Base-by-base conservation (phyloP, 2,113 vertebrate genomes). In the Syngnathus typhle region DNA sequence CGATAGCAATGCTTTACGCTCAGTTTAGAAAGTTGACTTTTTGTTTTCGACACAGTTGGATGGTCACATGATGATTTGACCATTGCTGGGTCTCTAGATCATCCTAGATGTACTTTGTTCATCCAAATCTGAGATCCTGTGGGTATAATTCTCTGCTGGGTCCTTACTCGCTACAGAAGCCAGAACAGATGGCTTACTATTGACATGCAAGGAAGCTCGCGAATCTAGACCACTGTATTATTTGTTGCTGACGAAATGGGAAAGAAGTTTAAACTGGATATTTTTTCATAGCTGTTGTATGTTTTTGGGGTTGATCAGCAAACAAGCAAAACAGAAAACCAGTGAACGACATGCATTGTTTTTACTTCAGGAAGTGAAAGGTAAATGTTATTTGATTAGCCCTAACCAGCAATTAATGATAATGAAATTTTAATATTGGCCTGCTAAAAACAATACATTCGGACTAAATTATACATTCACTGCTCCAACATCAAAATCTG, bases 201-300 rank as follows among this genome's bases (percentile, higher is more conserved):
- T 80, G 83, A 80, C 79, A 80, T 79, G 84, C 82, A 80, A 76
- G 80, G 78, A 82, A 82, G 82, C 74, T 38, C 8, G 4, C 68
- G 79, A 75, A 68, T 27, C 1, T 12, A 27, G 21, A 15, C 51
- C n/a, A 21, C 23, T 6, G 23, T 55, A 55, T 27, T 27, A 21
- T 9, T 21, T 52, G 19, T 52, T 52, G 2, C 49, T 52, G 49
- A 32, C 1, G 12, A 8, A 19, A 55, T 55, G n/a, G 8, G 11
- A 76, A 76, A 74, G 76, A 65, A 64, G 58, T 82, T 84, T 87
- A 71, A 83, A 84, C 76, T 85, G 77, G 84, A 89, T 84, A 85
- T 84, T 75, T 76, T 88, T 88, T 82, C 46, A 44, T 81, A 75
- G 72, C 65, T 60, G 64, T 76, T 77, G 78, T 73, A 71, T 69